Percentiles rank a stretch among this genome's conserved stretches.
Evolutionary conservation across 37 sponge, comb jelly and placozoan genomes (phyloP).

Genomic region (Eunapius fragilis): DNA sequence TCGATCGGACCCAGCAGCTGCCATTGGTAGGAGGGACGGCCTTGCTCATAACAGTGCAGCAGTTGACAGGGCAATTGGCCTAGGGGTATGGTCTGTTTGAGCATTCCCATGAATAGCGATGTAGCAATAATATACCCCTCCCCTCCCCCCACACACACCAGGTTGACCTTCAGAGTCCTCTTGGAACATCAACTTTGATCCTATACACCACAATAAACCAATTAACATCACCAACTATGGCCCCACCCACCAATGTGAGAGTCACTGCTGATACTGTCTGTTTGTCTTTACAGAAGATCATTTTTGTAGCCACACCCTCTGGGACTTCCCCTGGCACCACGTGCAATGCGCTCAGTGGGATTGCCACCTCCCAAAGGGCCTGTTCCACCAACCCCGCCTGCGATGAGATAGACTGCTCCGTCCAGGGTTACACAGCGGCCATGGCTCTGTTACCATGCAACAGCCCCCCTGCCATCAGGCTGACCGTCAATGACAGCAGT

Average conservation of each 20-base stretch:
- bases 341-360: background rate
- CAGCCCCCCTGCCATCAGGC: background rate
- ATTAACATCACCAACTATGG: background rate
- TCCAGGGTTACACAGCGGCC: background rate
- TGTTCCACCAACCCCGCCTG: background rate
- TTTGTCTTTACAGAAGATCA: too few relatives aligned
- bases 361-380: background rate
- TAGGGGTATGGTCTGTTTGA: background rate
- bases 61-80: background rate
- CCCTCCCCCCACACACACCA: too few relatives aligned
- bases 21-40: background rate
- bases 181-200: background rate
- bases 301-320: background rate
- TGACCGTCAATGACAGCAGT: background rate
- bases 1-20: background rate
- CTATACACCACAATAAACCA: background rate
- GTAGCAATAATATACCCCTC: too few relatives aligned
- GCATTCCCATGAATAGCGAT: background rate
- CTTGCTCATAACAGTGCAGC: background rate
- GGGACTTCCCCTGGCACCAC: background rate
- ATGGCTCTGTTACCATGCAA: background rate
- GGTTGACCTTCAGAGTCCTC: background rate
- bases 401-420: background rate
- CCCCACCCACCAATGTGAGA: background rate
- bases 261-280: too few relatives aligned